phyloP scores from a whole-genome alignment of 2,888 invertebrate species.

The Elegia similella region DNA sequence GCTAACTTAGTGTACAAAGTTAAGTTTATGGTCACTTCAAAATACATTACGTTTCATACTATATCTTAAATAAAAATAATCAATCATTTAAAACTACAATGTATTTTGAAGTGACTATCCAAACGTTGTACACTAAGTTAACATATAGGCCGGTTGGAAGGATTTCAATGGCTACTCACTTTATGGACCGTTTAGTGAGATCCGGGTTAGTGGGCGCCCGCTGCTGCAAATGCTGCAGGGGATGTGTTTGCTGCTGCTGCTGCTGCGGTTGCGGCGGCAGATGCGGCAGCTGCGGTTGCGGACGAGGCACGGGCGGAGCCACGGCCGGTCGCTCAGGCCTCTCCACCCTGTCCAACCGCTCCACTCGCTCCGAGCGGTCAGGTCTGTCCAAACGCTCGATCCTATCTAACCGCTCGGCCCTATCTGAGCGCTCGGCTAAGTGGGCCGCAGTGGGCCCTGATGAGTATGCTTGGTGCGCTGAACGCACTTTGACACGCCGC shows the following conservation, averaged over 20 bases:
- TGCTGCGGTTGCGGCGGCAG: constrained; percentile 47
- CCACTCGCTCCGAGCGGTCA: constrained; percentile 46
- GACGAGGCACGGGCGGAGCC: constrained; percentile 36
- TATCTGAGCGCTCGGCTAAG: constrained; percentile 46
- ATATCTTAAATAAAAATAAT: no score
- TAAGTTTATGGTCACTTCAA: no score
- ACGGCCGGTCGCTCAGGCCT: constrained; percentile 41
- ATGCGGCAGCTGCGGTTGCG: constrained; percentile 39
- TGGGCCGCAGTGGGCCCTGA: constrained; percentile 51
- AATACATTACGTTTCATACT: no score
- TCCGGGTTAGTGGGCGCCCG: constrained; percentile 83
- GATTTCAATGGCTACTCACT: constrained; percentile 70
- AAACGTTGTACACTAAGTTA: background rate
- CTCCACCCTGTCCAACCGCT: constrained; percentile 36
- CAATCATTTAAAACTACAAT: no score
- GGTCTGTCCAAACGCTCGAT: constrained; percentile 47
- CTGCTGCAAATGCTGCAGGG: constrained; percentile 64
- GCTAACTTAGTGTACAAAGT: no score
- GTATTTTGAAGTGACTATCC: no score
- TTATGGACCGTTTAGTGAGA: constrained; percentile 87
- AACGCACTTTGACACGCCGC: constrained; percentile 90
- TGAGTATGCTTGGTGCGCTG: constrained; percentile 63
- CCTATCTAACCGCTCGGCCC: constrained; percentile 44
- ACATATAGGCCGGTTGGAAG: no score
- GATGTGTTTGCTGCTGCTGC: constrained; percentile 49